These are phyloP conservation scores for Venusia cambrica DNA, from an alignment of 2,888 invertebrate genomes.

Conservation along the genomic window DNA sequence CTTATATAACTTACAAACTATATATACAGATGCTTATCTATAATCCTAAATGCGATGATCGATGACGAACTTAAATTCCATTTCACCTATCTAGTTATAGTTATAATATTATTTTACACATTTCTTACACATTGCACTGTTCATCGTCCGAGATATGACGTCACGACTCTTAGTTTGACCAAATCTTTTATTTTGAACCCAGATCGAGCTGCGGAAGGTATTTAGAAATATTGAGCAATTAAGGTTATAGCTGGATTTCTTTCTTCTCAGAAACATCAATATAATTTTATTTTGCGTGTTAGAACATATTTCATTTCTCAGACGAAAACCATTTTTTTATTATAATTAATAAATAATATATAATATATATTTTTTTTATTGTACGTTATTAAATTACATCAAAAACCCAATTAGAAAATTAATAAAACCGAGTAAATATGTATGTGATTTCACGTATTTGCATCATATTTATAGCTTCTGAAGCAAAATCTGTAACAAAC, in stretches of 20 bases:
- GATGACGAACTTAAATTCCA: slow-evolving; percentile 70
- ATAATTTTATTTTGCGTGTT: no score
- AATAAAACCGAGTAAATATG: not conserved
- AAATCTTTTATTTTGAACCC: slow-evolving; percentile 24
- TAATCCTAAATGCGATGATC: slow-evolving; percentile 69
- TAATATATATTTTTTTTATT: slow-evolving; percentile 1
- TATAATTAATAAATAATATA: not conserved
- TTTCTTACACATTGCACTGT: slow-evolving; percentile 76
- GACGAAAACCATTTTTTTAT: no score
- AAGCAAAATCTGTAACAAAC: no score
- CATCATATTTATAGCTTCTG: no score
- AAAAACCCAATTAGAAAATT: not conserved
- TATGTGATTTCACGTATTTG: no score
- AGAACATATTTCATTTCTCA: no score
- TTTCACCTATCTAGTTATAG: slow-evolving; percentile 70
- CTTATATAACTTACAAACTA: slow-evolving; percentile 57
- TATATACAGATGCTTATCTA: slow-evolving; percentile 71
- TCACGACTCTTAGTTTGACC: slow-evolving; percentile 44
- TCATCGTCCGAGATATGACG: slow-evolving; percentile 67
- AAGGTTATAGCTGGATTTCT: no score
- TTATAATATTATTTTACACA: slow-evolving; percentile 59
- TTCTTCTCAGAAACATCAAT: no score
- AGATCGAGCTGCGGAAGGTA: no score
- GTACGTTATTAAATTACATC: not conserved
- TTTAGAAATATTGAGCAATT: no score